Percentiles rank a stretch among this genome's conserved stretches.
These are phyloP conservation scores for Oriolus oriolus DNA, from an alignment of 2,113 vertebrate species.

Conservation along the genomic window DNA sequence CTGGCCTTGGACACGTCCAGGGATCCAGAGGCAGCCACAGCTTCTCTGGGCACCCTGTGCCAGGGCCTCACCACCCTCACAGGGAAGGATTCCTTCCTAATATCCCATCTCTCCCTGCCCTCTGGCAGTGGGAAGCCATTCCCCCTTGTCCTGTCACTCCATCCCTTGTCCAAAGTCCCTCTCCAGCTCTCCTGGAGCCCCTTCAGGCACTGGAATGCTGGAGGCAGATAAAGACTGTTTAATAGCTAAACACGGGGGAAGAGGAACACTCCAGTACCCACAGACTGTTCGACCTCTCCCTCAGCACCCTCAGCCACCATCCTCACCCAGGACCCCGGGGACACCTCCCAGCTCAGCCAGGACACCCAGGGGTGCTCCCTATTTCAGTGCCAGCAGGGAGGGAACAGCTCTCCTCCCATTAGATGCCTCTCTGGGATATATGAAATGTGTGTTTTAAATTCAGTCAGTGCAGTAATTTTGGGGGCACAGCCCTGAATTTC, in stretches of 20 bases:
- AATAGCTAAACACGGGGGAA: background rate
- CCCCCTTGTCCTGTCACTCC: background rate
- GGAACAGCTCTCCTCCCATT: background rate
- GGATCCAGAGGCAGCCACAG: background rate
- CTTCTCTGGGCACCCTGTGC: background rate
- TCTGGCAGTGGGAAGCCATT: background rate
- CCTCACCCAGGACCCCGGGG: background rate
- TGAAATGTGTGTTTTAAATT: background rate
- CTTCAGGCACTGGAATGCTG: background rate
- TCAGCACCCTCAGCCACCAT: background rate
- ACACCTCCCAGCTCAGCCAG: background rate
- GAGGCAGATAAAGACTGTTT: background rate
- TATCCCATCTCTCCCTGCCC: fast-evolving
- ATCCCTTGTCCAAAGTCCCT: background rate
- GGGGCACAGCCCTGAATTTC: background rate
- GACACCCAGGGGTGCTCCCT: background rate
- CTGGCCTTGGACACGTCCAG: background rate
- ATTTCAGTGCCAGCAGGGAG: background rate
- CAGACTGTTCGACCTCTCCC: background rate
- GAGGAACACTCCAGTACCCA: background rate
- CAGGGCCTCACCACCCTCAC: fast-evolving
- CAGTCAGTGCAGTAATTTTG: background rate
- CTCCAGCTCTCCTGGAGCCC: background rate
- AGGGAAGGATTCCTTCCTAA: fast-evolving
- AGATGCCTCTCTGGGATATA: background rate